Base-by-base conservation (phyloP, 1,140 invertebrate genomes). In the Campoletis sonorensis region DNA sequence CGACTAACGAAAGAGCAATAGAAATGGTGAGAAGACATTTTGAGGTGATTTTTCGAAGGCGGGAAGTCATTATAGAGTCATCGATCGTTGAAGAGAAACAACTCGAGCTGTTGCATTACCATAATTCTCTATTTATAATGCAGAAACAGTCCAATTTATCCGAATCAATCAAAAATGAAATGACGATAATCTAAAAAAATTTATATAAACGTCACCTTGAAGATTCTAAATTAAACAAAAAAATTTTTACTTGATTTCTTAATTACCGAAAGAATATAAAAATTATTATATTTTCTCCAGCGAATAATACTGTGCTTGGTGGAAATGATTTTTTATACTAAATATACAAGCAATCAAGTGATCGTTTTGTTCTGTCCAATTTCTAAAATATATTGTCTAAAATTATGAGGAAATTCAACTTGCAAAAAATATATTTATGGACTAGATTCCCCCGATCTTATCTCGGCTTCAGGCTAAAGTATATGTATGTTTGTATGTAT, bases 1-100 rank as follows among this genome's bases (percentile, higher is more conserved):
- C 21, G 13, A 18, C 73, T 33, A 37, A 21, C 18, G 73, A 77
- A 37, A 61, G 61, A 77, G 16, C 73, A 11, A 64, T 23, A 37
- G 73, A 37, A 33, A 77, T 21, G 21, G 5, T 30, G 54, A 61
- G n/a, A 49, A 23, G 23, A 23, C 23, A 64, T 64, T 27, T 4
- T 30, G 10, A 33, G 67, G 33, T 75, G 64, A 82, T 75, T 79
- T 75, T 82, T 82, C 70, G 40, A 68, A 82, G 79, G 26, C 58
- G 58, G 61, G 70, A 79, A 67, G 68, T 79, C 64, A 70, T 33
- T 33, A 70, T 70, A 13, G 67, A 70, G 33, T 33, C 67, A 64
- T 15, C 23, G 61, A 64, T 64, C 8, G 1, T 64, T 11, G n/a
- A 23, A 27, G 18, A 64, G 18, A 64, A 64, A 64, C 3, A 23